Percentiles rank a stretch among this genome's conserved stretches.
phyloP scores from a whole-genome alignment of 2,797 vertebrate species.

The Sebastes matsubarae region DNA sequence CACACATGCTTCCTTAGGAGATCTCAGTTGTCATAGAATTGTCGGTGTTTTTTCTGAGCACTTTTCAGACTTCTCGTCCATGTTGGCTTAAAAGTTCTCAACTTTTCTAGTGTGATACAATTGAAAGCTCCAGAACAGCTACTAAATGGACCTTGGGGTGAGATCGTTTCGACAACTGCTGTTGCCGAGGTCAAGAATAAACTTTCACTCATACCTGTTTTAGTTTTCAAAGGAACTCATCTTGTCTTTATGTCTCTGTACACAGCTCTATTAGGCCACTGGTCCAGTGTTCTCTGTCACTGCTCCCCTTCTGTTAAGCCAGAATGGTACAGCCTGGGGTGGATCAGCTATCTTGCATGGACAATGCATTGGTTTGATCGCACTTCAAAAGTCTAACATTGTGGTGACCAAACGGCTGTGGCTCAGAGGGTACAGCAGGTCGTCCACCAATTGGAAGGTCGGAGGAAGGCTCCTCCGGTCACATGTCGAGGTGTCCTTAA shows the following conservation, averaged over 20 bases:
- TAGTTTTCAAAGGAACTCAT: background rate
- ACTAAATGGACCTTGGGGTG: background rate
- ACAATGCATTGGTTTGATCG: background rate
- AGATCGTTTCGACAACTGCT: background rate
- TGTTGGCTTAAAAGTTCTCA: background rate
- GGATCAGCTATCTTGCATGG: background rate
- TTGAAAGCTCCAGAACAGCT: background rate
- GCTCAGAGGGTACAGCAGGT: too few species aligned
- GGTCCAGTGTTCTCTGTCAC: background rate
- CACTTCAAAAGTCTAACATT: background rate
- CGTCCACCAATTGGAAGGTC: too few species aligned
- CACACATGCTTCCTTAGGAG: background rate
- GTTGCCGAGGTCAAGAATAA: background rate
- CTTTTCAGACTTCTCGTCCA: background rate
- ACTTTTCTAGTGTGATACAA: background rate
- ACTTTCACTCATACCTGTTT: background rate
- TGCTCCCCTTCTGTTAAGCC: background rate
- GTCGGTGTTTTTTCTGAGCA: background rate
- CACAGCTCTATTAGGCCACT: background rate
- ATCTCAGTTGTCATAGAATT: background rate
- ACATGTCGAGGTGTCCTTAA: too few species aligned
- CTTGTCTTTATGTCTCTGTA: background rate
- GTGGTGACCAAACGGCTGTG: background rate
- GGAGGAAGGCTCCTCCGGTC: too few species aligned
- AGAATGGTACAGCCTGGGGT: background rate